Evolutionary conservation across 1,140 invertebrate species (phyloP).

Genomic region (Asbolus verrucosus): DNA sequence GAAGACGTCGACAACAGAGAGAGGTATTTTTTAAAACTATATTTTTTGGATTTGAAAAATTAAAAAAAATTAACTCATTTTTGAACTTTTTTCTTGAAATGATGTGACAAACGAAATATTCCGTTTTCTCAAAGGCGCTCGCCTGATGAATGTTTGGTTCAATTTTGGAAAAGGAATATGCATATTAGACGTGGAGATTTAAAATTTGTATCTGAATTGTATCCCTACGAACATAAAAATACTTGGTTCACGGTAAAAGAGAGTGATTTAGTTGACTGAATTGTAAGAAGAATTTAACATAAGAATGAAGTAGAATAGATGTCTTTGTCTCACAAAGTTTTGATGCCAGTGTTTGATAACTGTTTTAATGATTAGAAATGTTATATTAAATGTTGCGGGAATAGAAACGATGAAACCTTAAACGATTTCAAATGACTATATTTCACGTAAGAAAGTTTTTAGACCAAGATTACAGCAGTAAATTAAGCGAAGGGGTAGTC

Average conservation of each 20-base stretch:
- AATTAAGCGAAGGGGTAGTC: conserved; percentile 42
- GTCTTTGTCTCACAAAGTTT: conserved; percentile 10
- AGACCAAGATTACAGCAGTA: conserved; percentile 39
- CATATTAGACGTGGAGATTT: conserved; percentile 2
- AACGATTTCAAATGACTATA: conserved; percentile 41
- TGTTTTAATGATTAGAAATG: not conserved
- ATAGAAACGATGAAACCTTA: conserved; percentile 36
- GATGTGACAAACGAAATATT: too few relatives aligned
- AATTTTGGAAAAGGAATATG: not conserved
- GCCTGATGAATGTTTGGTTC: too few relatives aligned
- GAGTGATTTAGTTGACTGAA: conserved; percentile 12
- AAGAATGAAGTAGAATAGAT: conserved; percentile 10
- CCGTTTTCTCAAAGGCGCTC: too few relatives aligned
- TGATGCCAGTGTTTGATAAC: not conserved
- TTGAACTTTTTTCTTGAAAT: too few relatives aligned
- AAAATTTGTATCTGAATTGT: too few relatives aligned
- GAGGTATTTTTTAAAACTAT: too few relatives aligned
- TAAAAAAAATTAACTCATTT: too few relatives aligned
- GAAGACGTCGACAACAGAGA: too few relatives aligned
- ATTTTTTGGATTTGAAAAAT: too few relatives aligned
- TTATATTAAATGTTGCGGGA: conserved; percentile 3
- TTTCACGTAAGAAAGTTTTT: conserved; percentile 43
- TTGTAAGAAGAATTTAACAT: conserved; percentile 14
- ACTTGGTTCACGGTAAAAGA: conserved; percentile 7
- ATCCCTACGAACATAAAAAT: conserved; percentile 17